Evolutionary conservation across 1,140 invertebrate species (phyloP), one percentile per base, ranked within the genome.

Genomic region (Whitmania pigra): DNA sequence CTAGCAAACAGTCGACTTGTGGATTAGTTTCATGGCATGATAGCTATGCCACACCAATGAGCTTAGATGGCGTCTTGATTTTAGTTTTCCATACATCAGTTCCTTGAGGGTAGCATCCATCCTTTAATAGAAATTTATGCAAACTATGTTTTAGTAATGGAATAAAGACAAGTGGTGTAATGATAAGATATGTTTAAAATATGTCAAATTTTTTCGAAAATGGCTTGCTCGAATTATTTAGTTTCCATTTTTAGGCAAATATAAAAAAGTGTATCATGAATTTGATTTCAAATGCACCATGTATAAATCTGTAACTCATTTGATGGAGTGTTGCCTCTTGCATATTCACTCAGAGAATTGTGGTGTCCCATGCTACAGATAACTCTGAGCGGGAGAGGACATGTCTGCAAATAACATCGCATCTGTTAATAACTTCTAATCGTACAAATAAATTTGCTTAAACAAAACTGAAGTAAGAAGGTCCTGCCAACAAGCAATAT

Each of bases 291-390:
- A 68, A 68, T 18, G 83, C 87, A 92, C 93, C 93, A 97, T 67
- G 94, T 97, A 79, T 98, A 98, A 76, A 98, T 97, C 85, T 98
- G 95, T 17, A 98, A 84, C 76, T 86, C 84, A 83, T 97, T 94
- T 79, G 95, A 95, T 49, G 95, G 95, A 1, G 93, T 90, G 79
- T 89, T 90, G 49, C 93, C 92, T 80, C 92, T 87, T 63, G 87
- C 86, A 80, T 94, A 99, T 75, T 98, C 94, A 72, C 86, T 86
- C n/a, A 91, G 85, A 72, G 89, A 90, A 82, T 95, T 90, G 81
- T 99, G 96, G 67, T 93, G 86, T 29, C 92, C 92, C 74, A 89
- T 80, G 67, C 81, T 85, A 76, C 92, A 93, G 81, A 99, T 99
- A 15, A 99, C 94, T 72, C 96, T 84, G 40, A 99, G 83, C 27